Evolutionary conservation across 2,797 vertebrate genomes (phyloP), one percentile per base, ranked within the genome.

Genomic region (Myripristis jacobus): DNA sequence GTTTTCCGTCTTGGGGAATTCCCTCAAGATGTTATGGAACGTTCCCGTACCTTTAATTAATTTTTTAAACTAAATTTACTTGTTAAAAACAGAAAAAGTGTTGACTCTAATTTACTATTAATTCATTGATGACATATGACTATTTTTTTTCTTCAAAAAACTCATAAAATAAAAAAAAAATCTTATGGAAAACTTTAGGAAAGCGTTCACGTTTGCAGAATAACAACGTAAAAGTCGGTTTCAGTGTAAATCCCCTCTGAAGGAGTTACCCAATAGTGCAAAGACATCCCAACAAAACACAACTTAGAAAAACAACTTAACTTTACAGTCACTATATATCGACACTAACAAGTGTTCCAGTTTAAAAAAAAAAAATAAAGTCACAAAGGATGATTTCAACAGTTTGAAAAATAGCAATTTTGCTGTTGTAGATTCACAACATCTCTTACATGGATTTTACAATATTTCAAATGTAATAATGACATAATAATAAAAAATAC

Each of bases 181-280:
- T 18, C 6, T 46, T 46, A 18, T 5, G 16, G 3, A 2, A 29
- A 27, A 2, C 9, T 2, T n/a, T 5, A 2, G 0, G 25, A 8
- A 18, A 15, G 55, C 12, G 11, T 58, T 52, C 4, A 38, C 25
- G 48, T 60, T 54, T 58, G 25, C 63, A 66, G 73, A 64, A 8
- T 2, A 66, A 79, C 65, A 70, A 75, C 70, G 4, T n/a, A 47
- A 47, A 47, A 47, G 18, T 47, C 18, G 6, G 6, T 47, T 19
- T 47, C 64, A 52, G 60, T 50, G 13, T 43, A 60, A 36, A 43
- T 56, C 4, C 6, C 7, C 18, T 52, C 46, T 64, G 50, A 38
- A 62, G 24, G 4, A 71, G 44, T 73, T 74, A 68, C 62, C 69
- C 55, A 63, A 82, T 70, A 85, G 84, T 90, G 82, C 85, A 89